Evolutionary conservation across 92 coral and sea anemone genomes (phyloP).

Genomic region (Scolanthus callimorphus): DNA sequence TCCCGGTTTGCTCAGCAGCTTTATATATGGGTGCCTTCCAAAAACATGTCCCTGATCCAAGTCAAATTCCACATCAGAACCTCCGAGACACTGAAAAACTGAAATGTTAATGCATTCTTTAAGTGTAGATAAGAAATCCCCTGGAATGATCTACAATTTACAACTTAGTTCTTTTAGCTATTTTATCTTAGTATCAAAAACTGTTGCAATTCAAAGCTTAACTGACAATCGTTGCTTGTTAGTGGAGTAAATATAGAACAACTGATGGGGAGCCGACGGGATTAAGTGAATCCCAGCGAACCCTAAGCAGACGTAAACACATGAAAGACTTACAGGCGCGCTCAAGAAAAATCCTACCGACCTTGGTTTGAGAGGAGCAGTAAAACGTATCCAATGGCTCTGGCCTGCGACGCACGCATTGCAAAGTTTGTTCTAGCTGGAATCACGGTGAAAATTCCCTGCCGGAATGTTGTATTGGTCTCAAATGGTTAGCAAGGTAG

Average conservation of each 20-base stretch:
- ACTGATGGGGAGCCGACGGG: no score
- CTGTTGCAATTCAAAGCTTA: no score
- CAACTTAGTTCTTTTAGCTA: no score
- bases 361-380: neutral
- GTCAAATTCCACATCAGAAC: conserved; percentile 59
- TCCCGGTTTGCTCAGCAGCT: conserved; percentile 27
- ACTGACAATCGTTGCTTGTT: no score
- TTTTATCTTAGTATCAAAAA: no score
- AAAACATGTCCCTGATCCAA: conserved; percentile 41
- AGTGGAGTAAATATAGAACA: neutral
- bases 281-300: no score
- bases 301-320: no score
- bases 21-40: conserved; percentile 38
- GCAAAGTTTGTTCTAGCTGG: neutral
- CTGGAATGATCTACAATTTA: no score
- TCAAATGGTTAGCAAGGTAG: neutral
- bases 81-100: conserved; percentile 48
- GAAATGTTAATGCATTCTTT: no score
- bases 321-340: no score
- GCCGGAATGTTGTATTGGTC: neutral
- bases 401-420: neutral
- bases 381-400: neutral
- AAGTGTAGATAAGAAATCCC: no score
- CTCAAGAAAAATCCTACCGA: no score
- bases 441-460: neutral